These are phyloP conservation scores for Dicaeum eximium DNA, from an alignment of 2,113 vertebrate species.

Conservation along the genomic window DNA sequence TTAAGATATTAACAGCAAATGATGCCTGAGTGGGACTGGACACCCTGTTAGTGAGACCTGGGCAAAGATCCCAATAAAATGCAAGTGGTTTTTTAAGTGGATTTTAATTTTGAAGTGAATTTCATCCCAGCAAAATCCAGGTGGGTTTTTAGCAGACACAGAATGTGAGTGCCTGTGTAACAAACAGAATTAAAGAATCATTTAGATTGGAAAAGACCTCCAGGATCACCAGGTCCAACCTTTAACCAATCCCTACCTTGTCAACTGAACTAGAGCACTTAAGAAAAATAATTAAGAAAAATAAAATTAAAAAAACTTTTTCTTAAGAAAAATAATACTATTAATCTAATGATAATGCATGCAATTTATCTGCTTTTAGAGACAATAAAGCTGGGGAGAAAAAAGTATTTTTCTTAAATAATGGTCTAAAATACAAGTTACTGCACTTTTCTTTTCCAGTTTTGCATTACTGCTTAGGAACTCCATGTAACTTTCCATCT, in stretches of 20 bases:
- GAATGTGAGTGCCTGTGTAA: not conserved
- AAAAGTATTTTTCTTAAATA: not conserved
- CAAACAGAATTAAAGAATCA: not conserved
- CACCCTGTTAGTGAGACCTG: not conserved
- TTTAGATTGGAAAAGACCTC: not conserved
- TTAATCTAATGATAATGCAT: not conserved
- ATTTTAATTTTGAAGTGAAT: not conserved
- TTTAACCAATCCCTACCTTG: not conserved
- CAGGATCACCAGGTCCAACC: accelerated
- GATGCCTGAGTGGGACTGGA: not conserved
- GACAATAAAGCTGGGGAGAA: accelerated
- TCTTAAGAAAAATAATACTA: not conserved
- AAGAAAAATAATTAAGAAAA: not conserved
- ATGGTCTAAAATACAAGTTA: not conserved
- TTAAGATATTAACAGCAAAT: accelerated
- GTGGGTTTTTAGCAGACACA: not conserved
- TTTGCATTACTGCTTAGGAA: not conserved
- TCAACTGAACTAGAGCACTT: not conserved
- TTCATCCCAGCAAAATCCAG: not conserved
- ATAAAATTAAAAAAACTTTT: too few relatives aligned
- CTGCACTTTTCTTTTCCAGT: not conserved
- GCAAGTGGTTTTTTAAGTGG: not conserved
- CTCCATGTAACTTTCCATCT: not conserved
- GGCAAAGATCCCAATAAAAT: not conserved
- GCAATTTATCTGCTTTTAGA: not conserved